phyloP scores from a whole-genome alignment of 2,888 invertebrate species.

The Drosophila formosana region DNA sequence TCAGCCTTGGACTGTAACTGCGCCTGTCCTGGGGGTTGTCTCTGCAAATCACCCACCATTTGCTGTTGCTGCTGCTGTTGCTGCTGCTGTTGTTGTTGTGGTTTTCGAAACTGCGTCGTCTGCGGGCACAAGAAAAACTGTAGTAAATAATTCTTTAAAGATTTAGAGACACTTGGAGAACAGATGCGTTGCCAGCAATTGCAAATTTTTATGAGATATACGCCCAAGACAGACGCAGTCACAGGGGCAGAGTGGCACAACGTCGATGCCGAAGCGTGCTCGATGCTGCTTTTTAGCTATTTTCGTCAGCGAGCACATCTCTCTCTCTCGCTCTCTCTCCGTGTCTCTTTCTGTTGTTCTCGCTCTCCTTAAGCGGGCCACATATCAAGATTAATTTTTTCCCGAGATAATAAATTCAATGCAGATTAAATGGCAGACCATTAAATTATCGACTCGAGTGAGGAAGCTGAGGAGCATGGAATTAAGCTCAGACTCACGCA shows the following conservation, averaged over 20 bases:
- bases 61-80: constrained; percentile 34
- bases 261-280: constrained; percentile 58
- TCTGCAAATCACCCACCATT: constrained; percentile 74
- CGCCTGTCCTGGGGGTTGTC: constrained; percentile 62
- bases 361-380: constrained; percentile 68
- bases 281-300: constrained; percentile 72
- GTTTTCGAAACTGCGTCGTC: constrained; percentile 50
- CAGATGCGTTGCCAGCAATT: constrained; percentile 71
- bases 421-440: constrained; percentile 80
- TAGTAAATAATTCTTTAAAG: constrained; percentile 82
- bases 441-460: constrained; percentile 73
- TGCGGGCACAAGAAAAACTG: constrained; percentile 56
- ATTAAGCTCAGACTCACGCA: constrained; percentile 11
- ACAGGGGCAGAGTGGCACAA: background rate
- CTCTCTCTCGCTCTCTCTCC: background rate
- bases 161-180: constrained; percentile 74
- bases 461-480: constrained; percentile 7
- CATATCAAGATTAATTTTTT: constrained; percentile 80
- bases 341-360: background rate
- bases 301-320: constrained; percentile 52
- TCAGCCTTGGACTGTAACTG: constrained; percentile 52
- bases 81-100: constrained; percentile 32
- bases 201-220: constrained; percentile 77
- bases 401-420: constrained; percentile 79
- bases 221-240: constrained; percentile 11